Conservation (phyloP, 2,888 invertebrate genomes). For the Saturnia pavonia region DNA sequence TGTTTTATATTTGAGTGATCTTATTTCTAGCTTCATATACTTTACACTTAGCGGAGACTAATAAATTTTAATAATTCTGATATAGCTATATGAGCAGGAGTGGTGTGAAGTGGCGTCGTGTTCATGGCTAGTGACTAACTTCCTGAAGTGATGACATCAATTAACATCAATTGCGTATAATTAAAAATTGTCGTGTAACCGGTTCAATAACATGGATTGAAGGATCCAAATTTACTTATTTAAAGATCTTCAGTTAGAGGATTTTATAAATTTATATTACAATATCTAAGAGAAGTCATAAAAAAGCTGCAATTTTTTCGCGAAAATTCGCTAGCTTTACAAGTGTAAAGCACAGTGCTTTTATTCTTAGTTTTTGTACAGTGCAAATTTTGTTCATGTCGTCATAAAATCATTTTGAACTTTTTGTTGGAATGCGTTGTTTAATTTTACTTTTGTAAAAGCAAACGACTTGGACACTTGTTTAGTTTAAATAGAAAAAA, state of each 20-base stretch:
- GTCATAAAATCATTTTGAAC: neutral
- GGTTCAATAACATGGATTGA: no score
- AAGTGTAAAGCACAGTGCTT: neutral
- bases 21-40: neutral
- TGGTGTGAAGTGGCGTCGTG: no score
- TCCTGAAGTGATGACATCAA: no score
- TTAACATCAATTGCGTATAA: no score
- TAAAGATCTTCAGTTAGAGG: neutral
- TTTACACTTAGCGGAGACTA: neutral
- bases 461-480: neutral
- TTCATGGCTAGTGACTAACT: no score
- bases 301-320: neutral
- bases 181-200: no score
- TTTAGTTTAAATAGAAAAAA: neutral
- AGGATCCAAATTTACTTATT: neutral
- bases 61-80: no score
- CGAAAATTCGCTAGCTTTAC: neutral
- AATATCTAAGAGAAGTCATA: neutral
- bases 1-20: neutral
- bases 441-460: neutral
- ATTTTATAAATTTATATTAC: neutral
- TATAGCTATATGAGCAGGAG: no score
- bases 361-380: neutral
- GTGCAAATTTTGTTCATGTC: neutral
- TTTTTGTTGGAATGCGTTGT: neutral